Conservation (phyloP, 1,140 invertebrate species). For the Musca domestica region DNA sequence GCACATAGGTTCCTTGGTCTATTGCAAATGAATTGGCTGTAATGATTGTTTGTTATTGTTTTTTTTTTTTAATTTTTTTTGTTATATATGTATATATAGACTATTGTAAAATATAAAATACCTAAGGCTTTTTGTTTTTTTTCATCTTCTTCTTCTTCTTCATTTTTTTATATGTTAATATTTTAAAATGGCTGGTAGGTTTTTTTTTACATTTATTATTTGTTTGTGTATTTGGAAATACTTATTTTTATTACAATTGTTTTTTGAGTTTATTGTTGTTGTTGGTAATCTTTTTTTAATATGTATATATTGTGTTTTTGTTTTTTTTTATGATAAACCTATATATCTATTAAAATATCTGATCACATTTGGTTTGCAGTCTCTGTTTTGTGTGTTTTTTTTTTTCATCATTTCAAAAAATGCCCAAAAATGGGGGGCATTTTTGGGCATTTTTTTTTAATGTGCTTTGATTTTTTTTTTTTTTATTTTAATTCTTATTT, state of each 20-base stretch:
- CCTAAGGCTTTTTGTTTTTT: slow-evolving; percentile 11
- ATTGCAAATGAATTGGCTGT: slow-evolving; percentile 26
- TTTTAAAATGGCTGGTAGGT: slow-evolving; percentile 22
- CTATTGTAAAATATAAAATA: slow-evolving; percentile 31
- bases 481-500: slow-evolving; percentile 25
- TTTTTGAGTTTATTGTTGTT: slow-evolving; percentile 9
- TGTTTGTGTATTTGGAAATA: slow-evolving; percentile 26
- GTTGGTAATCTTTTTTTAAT: slow-evolving; percentile 29
- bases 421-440: background rate
- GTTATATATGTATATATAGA: slow-evolving; percentile 16
- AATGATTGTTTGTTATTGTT: slow-evolving; percentile 24
- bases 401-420: slow-evolving; percentile 1
- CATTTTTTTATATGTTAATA: slow-evolving; percentile 23
- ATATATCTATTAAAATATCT: slow-evolving; percentile 49
- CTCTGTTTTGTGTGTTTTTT: slow-evolving; percentile 45
- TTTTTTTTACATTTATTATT: slow-evolving; percentile 1
- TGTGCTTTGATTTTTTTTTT: slow-evolving; percentile 25
- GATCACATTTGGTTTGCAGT: slow-evolving; percentile 55
- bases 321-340: slow-evolving; percentile 32
- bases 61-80: slow-evolving; percentile 8
- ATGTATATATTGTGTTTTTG: slow-evolving; percentile 25
- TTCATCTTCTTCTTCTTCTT: background rate
- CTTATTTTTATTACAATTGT: slow-evolving; percentile 32
- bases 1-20: slow-evolving; percentile 23
- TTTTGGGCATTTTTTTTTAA: slow-evolving; percentile 7